Percentiles rank a stretch among this genome's conserved stretches.
Evolutionary conservation across 2,113 vertebrate genomes (phyloP).

Genomic region (Edolisoma coerulescens): DNA sequence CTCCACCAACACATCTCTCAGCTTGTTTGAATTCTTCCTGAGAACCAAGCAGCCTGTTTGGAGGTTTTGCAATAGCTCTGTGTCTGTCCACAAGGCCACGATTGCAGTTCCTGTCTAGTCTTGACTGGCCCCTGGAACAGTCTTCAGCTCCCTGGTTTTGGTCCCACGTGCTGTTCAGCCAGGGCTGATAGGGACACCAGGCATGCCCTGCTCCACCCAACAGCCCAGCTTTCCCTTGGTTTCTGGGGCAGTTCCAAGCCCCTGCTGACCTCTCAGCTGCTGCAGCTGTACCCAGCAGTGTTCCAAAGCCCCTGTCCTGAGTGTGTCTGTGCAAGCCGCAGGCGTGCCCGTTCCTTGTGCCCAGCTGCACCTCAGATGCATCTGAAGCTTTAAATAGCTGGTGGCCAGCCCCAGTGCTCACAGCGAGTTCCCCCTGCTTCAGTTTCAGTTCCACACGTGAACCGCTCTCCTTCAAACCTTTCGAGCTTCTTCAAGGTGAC

Average conservation of each 20-base stretch:
- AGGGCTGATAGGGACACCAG: neutral
- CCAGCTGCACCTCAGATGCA: neutral
- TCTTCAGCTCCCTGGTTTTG: neutral
- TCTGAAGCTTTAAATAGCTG: slow-evolving; percentile 7
- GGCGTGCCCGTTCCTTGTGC: neutral
- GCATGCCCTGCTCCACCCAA: neutral
- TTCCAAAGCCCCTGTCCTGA: neutral
- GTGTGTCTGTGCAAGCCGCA: neutral
- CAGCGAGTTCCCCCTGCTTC: neutral
- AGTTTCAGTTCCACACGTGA: neutral
- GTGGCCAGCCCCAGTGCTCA: neutral
- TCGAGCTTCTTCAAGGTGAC: neutral
- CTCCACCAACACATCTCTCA: neutral
- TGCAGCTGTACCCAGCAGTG: neutral
- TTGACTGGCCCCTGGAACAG: neutral
- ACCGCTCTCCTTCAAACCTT: neutral
- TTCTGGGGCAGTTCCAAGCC: neutral
- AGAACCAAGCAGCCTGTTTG: neutral
- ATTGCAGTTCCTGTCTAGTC: neutral
- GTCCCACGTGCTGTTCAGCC: neutral
- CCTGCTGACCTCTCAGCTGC: neutral
- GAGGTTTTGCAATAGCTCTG: neutral
- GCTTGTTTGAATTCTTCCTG: neutral
- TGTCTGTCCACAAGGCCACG: accelerated
- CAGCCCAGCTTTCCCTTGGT: neutral